Evolutionary conservation across 2,888 invertebrate species (phyloP), one percentile per base, ranked within the genome.

Genomic region (Phengaris alcon): DNA sequence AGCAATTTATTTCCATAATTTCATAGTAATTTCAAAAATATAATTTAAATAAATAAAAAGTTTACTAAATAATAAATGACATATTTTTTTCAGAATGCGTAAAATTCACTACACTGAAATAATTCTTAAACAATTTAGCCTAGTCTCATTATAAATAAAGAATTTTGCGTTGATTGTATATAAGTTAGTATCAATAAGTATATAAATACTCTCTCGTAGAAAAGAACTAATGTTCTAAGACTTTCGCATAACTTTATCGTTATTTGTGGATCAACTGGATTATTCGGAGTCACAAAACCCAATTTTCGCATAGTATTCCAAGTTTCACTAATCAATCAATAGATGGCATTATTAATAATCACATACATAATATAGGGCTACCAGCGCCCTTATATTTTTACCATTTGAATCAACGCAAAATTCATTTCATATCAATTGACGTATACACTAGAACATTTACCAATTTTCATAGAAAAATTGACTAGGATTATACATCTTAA

Each of bases 381-480:
- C 64, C 64, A 6, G 35, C 64, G 64, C 64, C 35, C 35, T 2
- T 48, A 69, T 48, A 48, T 48, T 46, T 46, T 10, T 10, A 59
- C 15, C 44, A 51, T 52, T 15, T 52, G 54, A 72, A 72, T 72
- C 72, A 72, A 72, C 72, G 72, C 72, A 72, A 52, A 72, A 72
- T 72, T 54, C 54, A 52, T 52, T 72, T 51, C 35, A 54, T 52
- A 51, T 52, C 52, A 72, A 72, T 72, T 72, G 72, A 72, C 72
- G 54, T 72, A 35, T 52, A 72, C 72, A 72, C 72, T 72, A 72
- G 44, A 13, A 54, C 22, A 70, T 72, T 72, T 72, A 72, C 72
- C 72, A 72, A 72, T 72, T 72, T 72, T 72, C 35, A 72, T 72
- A 72, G 72, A 73, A 73, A 73, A 73, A 73, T 73, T 73, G 73